These are phyloP conservation scores for Yasuhikotakia modesta DNA, from an alignment of 2,797 vertebrate species.

Conservation along the genomic window DNA sequence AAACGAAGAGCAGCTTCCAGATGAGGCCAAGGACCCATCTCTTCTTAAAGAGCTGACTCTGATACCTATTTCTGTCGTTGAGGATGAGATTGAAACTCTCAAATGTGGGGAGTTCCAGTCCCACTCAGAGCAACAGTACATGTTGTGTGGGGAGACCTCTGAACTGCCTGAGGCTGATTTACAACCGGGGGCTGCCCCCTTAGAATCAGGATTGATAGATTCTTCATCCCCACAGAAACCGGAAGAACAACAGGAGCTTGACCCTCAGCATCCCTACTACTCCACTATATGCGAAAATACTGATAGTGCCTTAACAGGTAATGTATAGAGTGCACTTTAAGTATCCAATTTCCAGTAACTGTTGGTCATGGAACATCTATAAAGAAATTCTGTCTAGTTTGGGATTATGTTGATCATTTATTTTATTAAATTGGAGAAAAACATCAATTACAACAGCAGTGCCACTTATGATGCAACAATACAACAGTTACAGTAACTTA, in stretches of 20 bases:
- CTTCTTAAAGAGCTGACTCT: slow-evolving; percentile 60
- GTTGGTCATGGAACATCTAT: slow-evolving; percentile 58
- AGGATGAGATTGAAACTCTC: slow-evolving; percentile 17
- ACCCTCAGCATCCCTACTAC: slow-evolving; percentile 74
- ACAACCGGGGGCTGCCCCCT: slow-evolving; percentile 24
- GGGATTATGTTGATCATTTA: slow-evolving; percentile 43
- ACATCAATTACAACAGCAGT: slow-evolving; percentile 51
- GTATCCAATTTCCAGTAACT: slow-evolving; percentile 52
- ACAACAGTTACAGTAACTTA: slow-evolving; percentile 57
- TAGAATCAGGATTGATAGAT: slow-evolving; percentile 40
- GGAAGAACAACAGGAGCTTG: slow-evolving; percentile 63
- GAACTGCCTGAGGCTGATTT: slow-evolving; percentile 28
- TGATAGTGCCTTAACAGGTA: slow-evolving; percentile 83
- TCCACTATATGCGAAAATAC: slow-evolving; percentile 79
- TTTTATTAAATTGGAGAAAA: slow-evolving; percentile 65
- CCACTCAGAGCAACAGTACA: slow-evolving; percentile 70
- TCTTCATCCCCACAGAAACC: slow-evolving; percentile 50
- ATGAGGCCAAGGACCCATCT: slow-evolving; percentile 72
- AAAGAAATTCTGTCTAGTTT: slow-evolving; percentile 62
- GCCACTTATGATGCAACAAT: slow-evolving; percentile 54
- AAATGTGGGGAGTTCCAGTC: slow-evolving; percentile 32
- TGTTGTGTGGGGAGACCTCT: slow-evolving; percentile 68
- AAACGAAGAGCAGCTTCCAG: slow-evolving; percentile 70
- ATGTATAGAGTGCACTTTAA: slow-evolving; percentile 70
- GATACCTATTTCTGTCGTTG: slow-evolving; percentile 20